Conservation (phyloP, 1,140 invertebrate species). For the Drosophila arizonae region DNA sequence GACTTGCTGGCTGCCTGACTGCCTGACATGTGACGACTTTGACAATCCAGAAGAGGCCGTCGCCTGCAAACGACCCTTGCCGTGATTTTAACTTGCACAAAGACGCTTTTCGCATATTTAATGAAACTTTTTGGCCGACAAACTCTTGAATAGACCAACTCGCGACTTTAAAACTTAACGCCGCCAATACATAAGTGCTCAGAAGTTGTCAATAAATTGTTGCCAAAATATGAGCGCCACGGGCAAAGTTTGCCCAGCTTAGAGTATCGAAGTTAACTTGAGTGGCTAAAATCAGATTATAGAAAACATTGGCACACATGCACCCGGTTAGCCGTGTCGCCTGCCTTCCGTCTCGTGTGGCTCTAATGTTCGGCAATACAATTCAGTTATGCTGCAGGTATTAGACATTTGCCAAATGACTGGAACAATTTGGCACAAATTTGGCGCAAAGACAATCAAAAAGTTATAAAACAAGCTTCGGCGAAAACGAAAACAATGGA, state of each 20-base stretch:
- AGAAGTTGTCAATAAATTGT: conserved; percentile 73
- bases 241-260: conserved; percentile 61
- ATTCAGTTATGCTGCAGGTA: conserved; percentile 46
- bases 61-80: conserved; percentile 19
- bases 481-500: conserved; percentile 51
- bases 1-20: conserved; percentile 44
- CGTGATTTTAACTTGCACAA: conserved; percentile 45
- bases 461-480: conserved; percentile 80
- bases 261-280: conserved; percentile 62
- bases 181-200: conserved; percentile 58
- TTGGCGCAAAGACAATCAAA: conserved; percentile 80
- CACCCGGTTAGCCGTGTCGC: conserved; percentile 1
- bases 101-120: conserved; percentile 67
- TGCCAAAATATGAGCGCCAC: conserved; percentile 46
- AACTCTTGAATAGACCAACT: conserved; percentile 53
- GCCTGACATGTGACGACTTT: conserved; percentile 68
- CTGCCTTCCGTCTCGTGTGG: background rate
- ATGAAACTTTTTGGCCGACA: conserved; percentile 57
- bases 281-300: conserved; percentile 76
- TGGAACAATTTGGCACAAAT: conserved; percentile 74
- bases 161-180: conserved; percentile 42
- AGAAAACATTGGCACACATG: conserved; percentile 67
- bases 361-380: conserved; percentile 46
- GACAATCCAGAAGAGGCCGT: conserved; percentile 48
- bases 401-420: conserved; percentile 33